phyloP scores from a whole-genome alignment of 2,888 invertebrate genomes.

The Aphodius granarius region DNA sequence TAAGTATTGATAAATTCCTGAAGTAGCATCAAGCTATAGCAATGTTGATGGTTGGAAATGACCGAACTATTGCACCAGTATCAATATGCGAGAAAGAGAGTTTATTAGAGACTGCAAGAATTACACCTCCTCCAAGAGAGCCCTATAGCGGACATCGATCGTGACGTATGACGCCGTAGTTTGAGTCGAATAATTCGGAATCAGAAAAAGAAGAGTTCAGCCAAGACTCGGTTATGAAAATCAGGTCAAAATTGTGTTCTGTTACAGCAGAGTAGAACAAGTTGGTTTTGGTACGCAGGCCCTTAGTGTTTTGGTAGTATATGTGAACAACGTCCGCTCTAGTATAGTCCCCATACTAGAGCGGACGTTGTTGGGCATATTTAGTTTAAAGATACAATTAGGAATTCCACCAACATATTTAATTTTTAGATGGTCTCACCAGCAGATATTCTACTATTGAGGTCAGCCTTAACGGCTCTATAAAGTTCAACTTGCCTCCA shows the following conservation, averaged over 20 bases:
- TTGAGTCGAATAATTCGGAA: not conserved
- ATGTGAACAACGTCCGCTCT: not conserved
- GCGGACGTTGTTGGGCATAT: not conserved
- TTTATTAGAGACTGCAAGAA: not conserved
- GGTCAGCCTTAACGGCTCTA: not conserved
- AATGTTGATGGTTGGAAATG: not conserved
- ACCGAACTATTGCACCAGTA: not conserved
- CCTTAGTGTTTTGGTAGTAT: not conserved
- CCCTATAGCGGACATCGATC: not conserved
- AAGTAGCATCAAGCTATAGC: not conserved
- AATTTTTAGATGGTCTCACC: slow-evolving; percentile 6
- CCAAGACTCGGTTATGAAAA: not conserved
- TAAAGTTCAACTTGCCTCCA: not conserved
- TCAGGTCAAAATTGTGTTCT: not conserved
- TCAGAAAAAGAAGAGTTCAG: not conserved
- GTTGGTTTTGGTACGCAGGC: not conserved
- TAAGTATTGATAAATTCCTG: not conserved
- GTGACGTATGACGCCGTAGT: not conserved
- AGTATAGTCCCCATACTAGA: not conserved
- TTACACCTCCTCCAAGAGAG: not conserved
- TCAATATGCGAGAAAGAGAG: not conserved
- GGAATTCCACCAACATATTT: slow-evolving; percentile 9
- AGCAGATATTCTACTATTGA: not conserved
- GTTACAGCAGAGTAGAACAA: not conserved
- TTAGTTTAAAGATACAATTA: slow-evolving; percentile 7